Evolutionary conservation across 2,113 vertebrate genomes (phyloP), one percentile per base, ranked within the genome.

Genomic region (Apteryx mantelli): DNA sequence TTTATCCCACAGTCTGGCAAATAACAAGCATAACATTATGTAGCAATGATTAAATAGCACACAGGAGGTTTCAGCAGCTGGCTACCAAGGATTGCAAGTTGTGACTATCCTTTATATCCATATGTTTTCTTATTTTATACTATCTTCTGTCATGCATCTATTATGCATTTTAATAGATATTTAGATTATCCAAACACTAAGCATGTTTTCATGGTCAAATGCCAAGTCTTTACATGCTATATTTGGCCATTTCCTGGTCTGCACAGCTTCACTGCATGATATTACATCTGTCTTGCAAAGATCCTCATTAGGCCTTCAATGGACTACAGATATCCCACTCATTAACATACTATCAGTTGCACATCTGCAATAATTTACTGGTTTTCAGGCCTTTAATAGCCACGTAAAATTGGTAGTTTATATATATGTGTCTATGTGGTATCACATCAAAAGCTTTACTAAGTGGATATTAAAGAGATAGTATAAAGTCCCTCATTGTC

Each of bases 21-120:
- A 73, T 84, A 81, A 76, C 2, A 3, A 90, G 69, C 25, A 48
- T 53, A 64, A 83, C 38, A 66, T 56, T 68, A 36, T 64, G 30
- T 44, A 90, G 70, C 60, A 85, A 25, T 53, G 87, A 94, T 91
- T 91, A 78, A 92, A 87, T 22, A 88, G 75, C 69, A 74, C 30
- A 24, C 60, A 74, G 80, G 74, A 81, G 79, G 65, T 55, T 94
- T 82, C 65, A 82, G 83, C 55, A 91, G 42, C 86, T 82, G 75
- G 66, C 79, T 64, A 32, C 13, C 53, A 88, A 30, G 48, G 83
- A 73, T 8, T 85, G 36, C 53, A 84, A 81, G 48, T 42, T 56
- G 42, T 88, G 38, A 38, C 53, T 60, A 48, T 38, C 36, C 25
- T 74, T 81, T 42, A 36, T 48, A 64, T 53, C 75, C 53, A 18